Evolutionary conservation across 2,888 invertebrate genomes (phyloP).

Genomic region (Eilema caniola): DNA sequence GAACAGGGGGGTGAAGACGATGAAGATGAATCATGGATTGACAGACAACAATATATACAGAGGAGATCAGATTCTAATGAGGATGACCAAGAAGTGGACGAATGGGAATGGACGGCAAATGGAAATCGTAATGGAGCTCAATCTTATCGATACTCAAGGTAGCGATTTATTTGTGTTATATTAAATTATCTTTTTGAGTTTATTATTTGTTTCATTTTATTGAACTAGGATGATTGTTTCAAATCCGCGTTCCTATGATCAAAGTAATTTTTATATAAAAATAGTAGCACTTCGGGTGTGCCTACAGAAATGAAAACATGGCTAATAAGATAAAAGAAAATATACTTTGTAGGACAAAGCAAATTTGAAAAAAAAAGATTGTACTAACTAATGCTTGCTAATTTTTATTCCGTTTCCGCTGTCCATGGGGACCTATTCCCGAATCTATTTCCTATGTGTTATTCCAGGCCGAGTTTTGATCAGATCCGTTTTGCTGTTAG

Average conservation of each 20-base stretch:
- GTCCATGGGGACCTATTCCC: too few species aligned
- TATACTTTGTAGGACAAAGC: too few species aligned
- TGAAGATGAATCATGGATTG: constrained; percentile 73
- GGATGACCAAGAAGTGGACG: constrained; percentile 76
- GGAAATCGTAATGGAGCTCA: constrained; percentile 71
- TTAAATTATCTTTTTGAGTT: constrained; percentile 55
- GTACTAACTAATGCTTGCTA: too few species aligned
- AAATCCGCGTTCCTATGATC: not conserved
- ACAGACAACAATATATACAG: constrained; percentile 61
- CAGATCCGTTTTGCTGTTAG: too few species aligned
- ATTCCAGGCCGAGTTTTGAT: too few species aligned
- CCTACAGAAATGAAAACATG: too few species aligned
- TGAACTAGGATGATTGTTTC: not conserved
- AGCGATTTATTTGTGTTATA: constrained; percentile 64
- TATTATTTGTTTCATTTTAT: constrained; percentile 29
- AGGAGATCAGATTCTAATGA: constrained; percentile 63
- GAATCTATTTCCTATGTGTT: too few species aligned
- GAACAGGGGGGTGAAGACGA: constrained; percentile 78
- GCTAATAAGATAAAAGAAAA: too few species aligned
- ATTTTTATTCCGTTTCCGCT: too few species aligned
- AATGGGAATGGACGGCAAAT: constrained; percentile 82
- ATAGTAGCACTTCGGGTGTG: too few species aligned
- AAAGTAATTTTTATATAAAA: too few species aligned
- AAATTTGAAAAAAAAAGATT: too few species aligned
- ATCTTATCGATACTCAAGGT: constrained; percentile 76